phyloP scores from a whole-genome alignment of 2,888 invertebrate species.

The Stegophylla sp. region DNA sequence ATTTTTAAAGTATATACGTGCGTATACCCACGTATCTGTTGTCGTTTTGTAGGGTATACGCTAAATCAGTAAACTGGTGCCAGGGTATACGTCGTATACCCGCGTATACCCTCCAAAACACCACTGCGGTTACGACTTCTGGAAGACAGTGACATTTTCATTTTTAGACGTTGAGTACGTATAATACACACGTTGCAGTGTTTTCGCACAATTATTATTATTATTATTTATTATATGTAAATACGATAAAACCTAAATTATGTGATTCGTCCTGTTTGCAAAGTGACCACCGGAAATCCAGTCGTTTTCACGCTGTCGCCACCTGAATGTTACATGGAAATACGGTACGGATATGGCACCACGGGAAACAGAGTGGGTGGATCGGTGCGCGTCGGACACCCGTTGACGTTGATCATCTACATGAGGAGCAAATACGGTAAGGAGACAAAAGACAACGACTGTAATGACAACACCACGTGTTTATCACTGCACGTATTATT shows the following conservation, averaged over 20 bases:
- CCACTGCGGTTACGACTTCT: constrained; percentile 95
- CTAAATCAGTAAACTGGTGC: too few species aligned
- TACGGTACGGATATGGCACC: constrained; percentile 87
- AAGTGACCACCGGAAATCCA: constrained; percentile 92
- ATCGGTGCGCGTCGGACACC: constrained; percentile 90
- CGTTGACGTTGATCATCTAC: constrained; percentile 88
- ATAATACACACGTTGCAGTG: not conserved
- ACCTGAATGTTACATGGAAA: constrained; percentile 96
- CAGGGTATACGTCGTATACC: too few species aligned
- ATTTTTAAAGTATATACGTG: too few species aligned
- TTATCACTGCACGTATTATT: too few species aligned
- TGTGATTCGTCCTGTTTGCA: constrained; percentile 65
- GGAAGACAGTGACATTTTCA: constrained; percentile 95
- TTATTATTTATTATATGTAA: too few species aligned
- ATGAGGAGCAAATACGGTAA: constrained; percentile 94
- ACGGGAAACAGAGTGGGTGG: constrained; percentile 84
- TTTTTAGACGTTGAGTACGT: constrained; percentile 93
- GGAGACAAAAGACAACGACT: constrained; percentile 22
- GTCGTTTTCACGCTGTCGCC: constrained; percentile 91
- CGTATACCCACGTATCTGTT: too few species aligned
- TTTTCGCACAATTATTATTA: too few species aligned
- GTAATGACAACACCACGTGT: not conserved
- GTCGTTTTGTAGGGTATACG: too few species aligned
- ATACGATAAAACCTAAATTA: too few species aligned
- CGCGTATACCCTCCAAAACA: too few species aligned